Base-by-base conservation (phyloP, 1,140 invertebrate genomes). In the Heliconius himera region DNA sequence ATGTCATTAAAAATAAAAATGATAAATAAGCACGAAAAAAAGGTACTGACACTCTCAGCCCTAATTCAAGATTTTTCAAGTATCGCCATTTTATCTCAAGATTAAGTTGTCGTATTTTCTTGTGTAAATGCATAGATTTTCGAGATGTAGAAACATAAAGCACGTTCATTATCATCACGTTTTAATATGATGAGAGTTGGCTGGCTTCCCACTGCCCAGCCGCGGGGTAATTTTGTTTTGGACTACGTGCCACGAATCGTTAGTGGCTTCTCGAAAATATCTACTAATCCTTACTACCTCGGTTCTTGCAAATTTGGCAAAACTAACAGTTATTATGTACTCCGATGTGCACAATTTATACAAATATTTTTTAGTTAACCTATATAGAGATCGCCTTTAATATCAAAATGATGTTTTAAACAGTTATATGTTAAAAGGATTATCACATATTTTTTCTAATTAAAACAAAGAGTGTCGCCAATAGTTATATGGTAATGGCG, bases 101-200 rank as follows among this genome's bases (percentile, higher is more conserved):
- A 56, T 51, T 74, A 33, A 33, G 72, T 73, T 73, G 51, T 51
- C 70, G 51, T 60, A 78, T 66, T 73, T 73, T 74, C 72, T 54
- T 56, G 56, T 78, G 54, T 41, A 70, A 56, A 74, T 73, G 51
- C 72, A 16, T 71, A 70, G n/a, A 78, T 66, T 74, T 74, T 73
- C 72, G 72, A 70, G 29, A 46, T 51, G 72, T 66, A 78, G 77
- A 78, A 77, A 66, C 22, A 74, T 72, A 78, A 74, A 86, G 73
- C 82, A 85, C 86, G 83, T 90, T 93, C 85, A 90, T 91, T 90
- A 93, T 90, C 83, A 90, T 88, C 83, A 84, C 81, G 85, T 81
- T 84, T 88, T 93, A 91, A 90, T 90, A 91, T 89, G 89, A 91
- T 88, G 90, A 88, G 84, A 90, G 89, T 90, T 93, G 90, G 91